Evolutionary conservation across 1,140 invertebrate genomes (phyloP).

Genomic region (Lepidurus couesii): DNA sequence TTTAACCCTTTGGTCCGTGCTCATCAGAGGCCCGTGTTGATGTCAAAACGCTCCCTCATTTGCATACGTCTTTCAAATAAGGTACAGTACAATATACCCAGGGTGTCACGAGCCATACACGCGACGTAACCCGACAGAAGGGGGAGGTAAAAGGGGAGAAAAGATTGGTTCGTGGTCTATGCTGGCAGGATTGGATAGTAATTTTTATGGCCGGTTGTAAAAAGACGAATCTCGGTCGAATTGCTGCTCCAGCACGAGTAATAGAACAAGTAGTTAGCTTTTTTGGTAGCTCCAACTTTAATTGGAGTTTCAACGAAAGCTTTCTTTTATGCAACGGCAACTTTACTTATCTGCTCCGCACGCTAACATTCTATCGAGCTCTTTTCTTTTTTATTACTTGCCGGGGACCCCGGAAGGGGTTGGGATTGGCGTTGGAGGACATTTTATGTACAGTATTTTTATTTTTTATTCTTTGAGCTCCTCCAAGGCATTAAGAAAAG

Average conservation of each 20-base stretch:
- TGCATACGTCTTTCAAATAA: conserved; percentile 1
- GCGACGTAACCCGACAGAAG: neutral
- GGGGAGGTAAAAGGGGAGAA: neutral
- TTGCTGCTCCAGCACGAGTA: neutral
- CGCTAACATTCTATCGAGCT: neutral
- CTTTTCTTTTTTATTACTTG: neutral
- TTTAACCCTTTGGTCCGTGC: too few relatives aligned
- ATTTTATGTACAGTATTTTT: neutral
- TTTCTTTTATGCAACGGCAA: neutral
- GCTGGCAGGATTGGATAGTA: conserved; percentile 6
- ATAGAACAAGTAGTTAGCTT: neutral
- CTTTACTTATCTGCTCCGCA: neutral
- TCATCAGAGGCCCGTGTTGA: neutral
- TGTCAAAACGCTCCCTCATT: conserved; percentile 2
- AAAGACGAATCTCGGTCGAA: conserved; percentile 5
- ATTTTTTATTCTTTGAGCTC: neutral
- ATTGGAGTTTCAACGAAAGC: neutral
- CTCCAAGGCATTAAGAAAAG: too few relatives aligned
- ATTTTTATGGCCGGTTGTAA: conserved; percentile 11
- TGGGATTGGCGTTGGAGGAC: neutral
- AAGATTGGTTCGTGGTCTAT: neutral
- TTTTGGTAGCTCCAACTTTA: neutral
- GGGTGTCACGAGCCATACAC: conserved; percentile 1
- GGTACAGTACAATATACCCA: neutral
- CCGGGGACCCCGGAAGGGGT: too few relatives aligned